Base-by-base conservation (phyloP, 2,113 vertebrate genomes). In the Neotoma lepida region DNA sequence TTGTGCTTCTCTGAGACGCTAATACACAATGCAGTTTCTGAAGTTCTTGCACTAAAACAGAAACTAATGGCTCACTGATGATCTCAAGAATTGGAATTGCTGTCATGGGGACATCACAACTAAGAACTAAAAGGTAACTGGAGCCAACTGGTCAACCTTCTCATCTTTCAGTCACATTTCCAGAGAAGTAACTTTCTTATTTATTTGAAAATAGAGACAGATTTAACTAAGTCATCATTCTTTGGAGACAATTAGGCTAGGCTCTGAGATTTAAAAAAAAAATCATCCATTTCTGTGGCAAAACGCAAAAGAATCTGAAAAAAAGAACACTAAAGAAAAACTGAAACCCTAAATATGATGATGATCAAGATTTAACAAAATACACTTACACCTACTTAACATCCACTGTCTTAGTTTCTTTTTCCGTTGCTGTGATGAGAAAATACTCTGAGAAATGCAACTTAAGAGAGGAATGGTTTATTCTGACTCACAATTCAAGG, bases 1-100 rank as follows among this genome's bases (percentile, higher is more conserved):
- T 44, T 71, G 9, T 74, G 35, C 44, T 96, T 95, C 35, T 91
- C 46, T 66, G 26, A 90, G 54, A 84, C 26, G 26, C 35, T 89
- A 35, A 33, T 66, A n/a, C 9, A 6, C 8, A 9, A 12, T 7
- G 2, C 17, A 82, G 41, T 54, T 80, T 76, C 56, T 90, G 76
- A 33, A 44, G 3, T 26, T 71, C 6, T 78, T 85, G 61, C 49
- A 71, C 63, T 28, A 28, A 86, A 81, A 74, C 28, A 89, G 49
- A 81, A 90, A 70, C 35, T 22, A 0, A 10, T 41, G 41, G 20
- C 18, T 28, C 35, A 17, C 71, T 30, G 66, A 35, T 89, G 44
- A 2, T 12, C 44, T 86, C 4, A 74, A 77, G 28, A 92, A 49
- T 4, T 56, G 46, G 18, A 8, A 56, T 81, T 30, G 66, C 8